Evolutionary conservation across 2,113 vertebrate species (phyloP).

Genomic region (Capricornis sumatraensis): DNA sequence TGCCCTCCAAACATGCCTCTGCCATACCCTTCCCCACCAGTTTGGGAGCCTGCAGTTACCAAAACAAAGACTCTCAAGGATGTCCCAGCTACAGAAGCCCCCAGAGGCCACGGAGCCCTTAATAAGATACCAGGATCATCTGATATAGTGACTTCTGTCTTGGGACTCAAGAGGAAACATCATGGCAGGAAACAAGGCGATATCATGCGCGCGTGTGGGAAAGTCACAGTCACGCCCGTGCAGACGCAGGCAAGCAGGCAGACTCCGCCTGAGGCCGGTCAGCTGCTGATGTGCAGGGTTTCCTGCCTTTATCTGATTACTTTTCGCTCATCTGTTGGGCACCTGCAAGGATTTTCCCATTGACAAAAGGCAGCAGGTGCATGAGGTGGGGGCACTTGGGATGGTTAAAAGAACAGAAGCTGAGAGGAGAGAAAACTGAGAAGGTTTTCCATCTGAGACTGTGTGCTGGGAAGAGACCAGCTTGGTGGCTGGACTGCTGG

Average conservation of each 20-base stretch:
- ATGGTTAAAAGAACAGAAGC: background rate
- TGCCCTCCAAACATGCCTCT: background rate
- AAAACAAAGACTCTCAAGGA: background rate
- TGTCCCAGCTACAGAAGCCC: background rate
- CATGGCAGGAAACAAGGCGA: background rate
- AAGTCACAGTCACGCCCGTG: background rate
- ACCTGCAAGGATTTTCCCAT: background rate
- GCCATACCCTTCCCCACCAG: background rate
- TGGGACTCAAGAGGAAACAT: background rate
- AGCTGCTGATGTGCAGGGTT: background rate
- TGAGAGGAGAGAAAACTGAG: background rate
- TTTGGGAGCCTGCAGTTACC: background rate
- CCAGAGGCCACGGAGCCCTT: background rate
- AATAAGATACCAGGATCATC: background rate
- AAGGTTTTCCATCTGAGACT: background rate
- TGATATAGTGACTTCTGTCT: background rate
- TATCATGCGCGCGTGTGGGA: background rate
- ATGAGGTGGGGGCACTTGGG: background rate
- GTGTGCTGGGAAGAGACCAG: background rate
- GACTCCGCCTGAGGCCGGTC: fast-evolving
- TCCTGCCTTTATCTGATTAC: background rate
- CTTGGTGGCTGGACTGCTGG: background rate
- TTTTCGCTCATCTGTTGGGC: background rate
- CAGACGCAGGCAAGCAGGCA: background rate
- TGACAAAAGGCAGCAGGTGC: background rate